phyloP scores from a whole-genome alignment of 2,797 vertebrate species.

The Aeoliscus strigatus region DNA sequence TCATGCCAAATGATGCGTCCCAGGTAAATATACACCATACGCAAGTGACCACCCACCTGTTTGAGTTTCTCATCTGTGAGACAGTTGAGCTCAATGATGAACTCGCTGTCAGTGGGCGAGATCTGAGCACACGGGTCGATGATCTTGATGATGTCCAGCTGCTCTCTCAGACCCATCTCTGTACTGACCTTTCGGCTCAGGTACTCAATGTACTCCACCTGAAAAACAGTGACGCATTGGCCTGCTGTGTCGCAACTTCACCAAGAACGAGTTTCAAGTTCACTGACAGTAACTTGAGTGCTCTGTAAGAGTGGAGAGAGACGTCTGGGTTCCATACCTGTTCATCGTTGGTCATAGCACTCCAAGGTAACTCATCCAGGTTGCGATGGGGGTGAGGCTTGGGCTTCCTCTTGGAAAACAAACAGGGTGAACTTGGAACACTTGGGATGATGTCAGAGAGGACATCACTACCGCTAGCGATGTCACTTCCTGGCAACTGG shows the following conservation, averaged over 20 bases:
- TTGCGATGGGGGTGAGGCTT: constrained; percentile 88
- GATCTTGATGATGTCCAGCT: constrained; percentile 99
- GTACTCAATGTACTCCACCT: constrained; percentile 99
- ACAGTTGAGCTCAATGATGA: constrained; percentile 99
- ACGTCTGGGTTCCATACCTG: constrained; percentile 67
- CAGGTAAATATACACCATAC: no score
- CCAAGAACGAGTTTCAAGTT: not conserved
- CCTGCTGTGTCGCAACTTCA: no score
- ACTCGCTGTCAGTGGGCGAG: constrained; percentile 97
- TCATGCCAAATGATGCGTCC: no score
- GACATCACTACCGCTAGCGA: constrained; percentile 94
- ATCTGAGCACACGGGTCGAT: constrained; percentile 97
- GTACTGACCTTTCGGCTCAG: constrained; percentile 97
- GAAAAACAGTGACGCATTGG: constrained; percentile 1
- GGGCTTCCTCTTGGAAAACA: constrained; percentile 90
- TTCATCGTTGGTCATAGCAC: constrained; percentile 97
- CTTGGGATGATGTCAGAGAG: constrained; percentile 97
- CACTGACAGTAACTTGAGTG: not conserved
- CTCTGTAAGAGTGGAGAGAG: not conserved
- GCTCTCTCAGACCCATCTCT: constrained; percentile 97
- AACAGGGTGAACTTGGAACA: constrained; percentile 92
- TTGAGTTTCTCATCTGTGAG: constrained; percentile 97
- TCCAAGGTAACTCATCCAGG: constrained; percentile 97
- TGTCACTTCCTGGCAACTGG: constrained; percentile 95
- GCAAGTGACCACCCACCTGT: constrained; percentile 80